Conservation (phyloP, 2,888 invertebrate species). For the Leucophora obtusa region DNA sequence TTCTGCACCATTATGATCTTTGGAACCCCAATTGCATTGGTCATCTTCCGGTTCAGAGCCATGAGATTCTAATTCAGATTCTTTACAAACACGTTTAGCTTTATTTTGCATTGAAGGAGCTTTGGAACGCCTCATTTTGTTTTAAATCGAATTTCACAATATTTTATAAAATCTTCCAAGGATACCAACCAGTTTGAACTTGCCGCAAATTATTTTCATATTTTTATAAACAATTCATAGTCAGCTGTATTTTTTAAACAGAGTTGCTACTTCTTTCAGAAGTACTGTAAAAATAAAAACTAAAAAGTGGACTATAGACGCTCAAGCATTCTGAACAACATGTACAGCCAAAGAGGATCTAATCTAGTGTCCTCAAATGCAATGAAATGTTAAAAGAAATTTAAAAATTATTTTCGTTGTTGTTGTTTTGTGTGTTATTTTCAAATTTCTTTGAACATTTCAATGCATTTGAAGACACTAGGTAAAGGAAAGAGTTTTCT, state of each 20-base stretch:
- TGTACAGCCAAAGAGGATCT: no score
- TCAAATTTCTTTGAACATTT: no score
- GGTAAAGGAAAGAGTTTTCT: no score
- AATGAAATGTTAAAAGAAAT: no score
- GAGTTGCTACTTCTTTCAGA: neutral
- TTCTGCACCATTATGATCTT: neutral
- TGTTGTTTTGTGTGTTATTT: no score
- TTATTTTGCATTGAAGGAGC: slow-evolving; percentile 50
- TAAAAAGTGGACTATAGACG: no score
- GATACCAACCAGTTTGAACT: neutral
- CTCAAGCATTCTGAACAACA: no score
- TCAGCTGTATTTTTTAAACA: neutral
- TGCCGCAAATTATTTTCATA: neutral
- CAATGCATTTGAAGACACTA: no score
- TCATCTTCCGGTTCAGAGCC: slow-evolving; percentile 38
- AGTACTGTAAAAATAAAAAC: slow-evolving; percentile 1
- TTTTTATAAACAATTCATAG: neutral
- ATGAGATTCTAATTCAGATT: neutral
- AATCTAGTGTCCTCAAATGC: no score
- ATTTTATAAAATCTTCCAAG: neutral
- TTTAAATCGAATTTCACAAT: neutral
- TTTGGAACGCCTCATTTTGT: slow-evolving; percentile 52
- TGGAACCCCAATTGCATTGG: slow-evolving; percentile 46
- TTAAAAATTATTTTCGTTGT: no score
- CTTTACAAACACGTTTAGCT: slow-evolving; percentile 18